Evolutionary conservation across 1,140 invertebrate species (phyloP).

Genomic region (Achatina immaculata): DNA sequence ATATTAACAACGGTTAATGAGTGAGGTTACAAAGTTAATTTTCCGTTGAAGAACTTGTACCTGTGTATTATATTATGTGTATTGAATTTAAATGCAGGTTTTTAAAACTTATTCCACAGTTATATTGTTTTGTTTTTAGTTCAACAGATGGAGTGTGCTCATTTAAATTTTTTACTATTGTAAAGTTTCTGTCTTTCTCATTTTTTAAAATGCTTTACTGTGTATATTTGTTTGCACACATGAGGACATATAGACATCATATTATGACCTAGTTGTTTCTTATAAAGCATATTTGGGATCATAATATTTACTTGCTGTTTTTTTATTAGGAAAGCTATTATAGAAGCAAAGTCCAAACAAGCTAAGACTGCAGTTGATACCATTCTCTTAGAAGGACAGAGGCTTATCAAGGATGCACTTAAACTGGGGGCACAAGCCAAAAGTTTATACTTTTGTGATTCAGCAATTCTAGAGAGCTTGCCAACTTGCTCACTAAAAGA

Average conservation of each 20-base stretch:
- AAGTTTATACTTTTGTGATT: conserved; percentile 19
- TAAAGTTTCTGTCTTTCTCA: neutral
- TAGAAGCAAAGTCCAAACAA: neutral
- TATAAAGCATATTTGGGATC: neutral
- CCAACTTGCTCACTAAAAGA: neutral
- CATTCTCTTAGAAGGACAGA: conserved; percentile 22
- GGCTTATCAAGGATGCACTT: conserved; percentile 30
- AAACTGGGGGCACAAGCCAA: neutral
- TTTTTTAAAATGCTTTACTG: neutral
- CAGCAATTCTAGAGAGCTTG: neutral
- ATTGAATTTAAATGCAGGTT: no score
- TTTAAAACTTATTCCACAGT: no score
- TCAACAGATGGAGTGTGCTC: neutral
- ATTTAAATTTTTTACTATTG: neutral
- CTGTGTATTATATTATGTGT: no score
- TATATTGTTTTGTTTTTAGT: no score
- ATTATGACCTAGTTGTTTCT: no score
- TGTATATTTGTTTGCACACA: neutral
- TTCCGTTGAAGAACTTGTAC: no score
- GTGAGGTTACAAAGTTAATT: no score
- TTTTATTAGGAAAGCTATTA: neutral
- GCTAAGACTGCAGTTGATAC: neutral
- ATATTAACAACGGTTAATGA: no score
- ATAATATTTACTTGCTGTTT: neutral
- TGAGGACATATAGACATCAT: neutral